Percentiles rank a stretch among this genome's conserved stretches.
Evolutionary conservation across 2,888 invertebrate species (phyloP).

Genomic region (Poecilus cupreus): DNA sequence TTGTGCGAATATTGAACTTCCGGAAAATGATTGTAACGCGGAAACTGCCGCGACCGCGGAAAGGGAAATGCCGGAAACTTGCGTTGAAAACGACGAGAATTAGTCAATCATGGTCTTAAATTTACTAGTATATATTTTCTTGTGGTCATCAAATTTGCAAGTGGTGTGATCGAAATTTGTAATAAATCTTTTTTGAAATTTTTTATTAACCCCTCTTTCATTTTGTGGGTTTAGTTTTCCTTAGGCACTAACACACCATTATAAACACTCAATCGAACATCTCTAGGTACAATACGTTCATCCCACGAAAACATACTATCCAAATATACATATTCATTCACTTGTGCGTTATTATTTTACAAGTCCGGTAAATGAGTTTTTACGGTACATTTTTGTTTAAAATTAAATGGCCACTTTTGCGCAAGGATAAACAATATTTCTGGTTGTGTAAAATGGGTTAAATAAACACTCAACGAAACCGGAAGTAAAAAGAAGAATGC

Average conservation of each 20-base stretch:
- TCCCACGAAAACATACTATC: no score
- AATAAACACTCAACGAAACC: no score
- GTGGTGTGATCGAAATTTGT: neutral
- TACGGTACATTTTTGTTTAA: no score
- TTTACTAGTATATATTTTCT: neutral
- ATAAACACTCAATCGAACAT: neutral
- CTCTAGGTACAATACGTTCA: neutral
- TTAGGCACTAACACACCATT: no score
- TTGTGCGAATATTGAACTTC: neutral
- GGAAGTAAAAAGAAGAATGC: neutral
- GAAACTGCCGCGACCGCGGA: conserved; percentile 35
- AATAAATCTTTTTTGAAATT: neutral
- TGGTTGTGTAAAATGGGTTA: no score
- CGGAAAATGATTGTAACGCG: conserved; percentile 10
- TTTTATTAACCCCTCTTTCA: neutral
- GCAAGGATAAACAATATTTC: no score
- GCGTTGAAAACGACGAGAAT: conserved; percentile 40
- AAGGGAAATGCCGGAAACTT: conserved; percentile 6
- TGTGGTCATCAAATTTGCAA: neutral
- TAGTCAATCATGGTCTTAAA: neutral
- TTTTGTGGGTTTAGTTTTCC: neutral
- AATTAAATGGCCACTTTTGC: no score
- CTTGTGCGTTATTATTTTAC: no score
- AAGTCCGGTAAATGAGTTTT: no score
- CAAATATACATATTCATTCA: no score